Evolutionary conservation across 2,888 invertebrate genomes (phyloP), one percentile per base, ranked within the genome.

Genomic region (Lissonota sp.): DNA sequence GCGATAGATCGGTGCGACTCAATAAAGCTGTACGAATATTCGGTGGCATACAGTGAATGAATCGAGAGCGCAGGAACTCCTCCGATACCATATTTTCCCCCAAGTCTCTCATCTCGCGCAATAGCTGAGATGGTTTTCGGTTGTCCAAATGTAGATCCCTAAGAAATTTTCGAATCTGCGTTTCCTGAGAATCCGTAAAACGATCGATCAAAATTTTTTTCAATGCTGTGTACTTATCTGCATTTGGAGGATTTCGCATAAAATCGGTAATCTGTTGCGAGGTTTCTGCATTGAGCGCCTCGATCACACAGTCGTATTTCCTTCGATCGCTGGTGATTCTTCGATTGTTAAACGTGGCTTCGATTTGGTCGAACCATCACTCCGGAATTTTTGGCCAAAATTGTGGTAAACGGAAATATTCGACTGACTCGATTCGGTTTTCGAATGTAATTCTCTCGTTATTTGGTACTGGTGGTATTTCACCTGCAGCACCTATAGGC

Each of bases 41-140:
- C 6, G 8, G 6, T n/a, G 84, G 79, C 44, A 83, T 72, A 10
- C 77, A 73, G 3, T 83, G 72, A 2, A 85, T 57, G 7, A 71
- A 83, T 6, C 74, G 37, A 1, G 82, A 67, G 0, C 80, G 79
- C n/a, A 86, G 74, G n/a, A 84, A 78, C 6, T 82, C 83, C 10
- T 82, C 83, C 8, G 63, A 37, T 4, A 83, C 70, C 7, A 63
- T 53, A 0, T 71, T 69, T 26, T 79, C 83, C 12, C 76, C 83
- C 0, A 85, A 57, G 0, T 57, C 63, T 5, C 37, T 26, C 82
- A 86, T 83, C 14, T 86, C 77, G 0, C 86, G 46, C 0, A 85
- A 46, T 0, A 84, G 57, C 14, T 84, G 83, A 8, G 84, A 76
- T 2, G 84, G 84, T 62, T 82, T 84, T 66, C 66, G 69, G 51